Evolutionary conservation across 2,888 invertebrate genomes (phyloP).

Genomic region (Drosophila merina): DNA sequence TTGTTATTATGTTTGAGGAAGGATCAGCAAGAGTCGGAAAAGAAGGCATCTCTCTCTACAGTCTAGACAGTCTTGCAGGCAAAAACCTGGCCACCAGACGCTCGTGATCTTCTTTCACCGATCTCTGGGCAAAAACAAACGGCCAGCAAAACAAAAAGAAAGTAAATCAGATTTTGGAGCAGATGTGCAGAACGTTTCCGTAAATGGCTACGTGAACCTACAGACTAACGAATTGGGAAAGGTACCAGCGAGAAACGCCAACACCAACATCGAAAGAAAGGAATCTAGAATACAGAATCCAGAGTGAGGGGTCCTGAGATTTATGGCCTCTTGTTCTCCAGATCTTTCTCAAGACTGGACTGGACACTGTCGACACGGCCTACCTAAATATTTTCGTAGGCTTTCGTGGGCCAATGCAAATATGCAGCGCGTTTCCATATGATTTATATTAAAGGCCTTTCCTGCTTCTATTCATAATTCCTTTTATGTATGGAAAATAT

Average conservation of each 20-base stretch:
- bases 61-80: neutral
- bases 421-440: conserved; percentile 28
- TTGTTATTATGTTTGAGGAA: conserved; percentile 47
- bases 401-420: conserved; percentile 62
- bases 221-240: conserved; percentile 23
- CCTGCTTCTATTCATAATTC: conserved; percentile 21
- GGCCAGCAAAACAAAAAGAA: conserved; percentile 59
- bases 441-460: conserved; percentile 44
- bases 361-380: conserved; percentile 64
- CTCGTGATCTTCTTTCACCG: conserved; percentile 61
- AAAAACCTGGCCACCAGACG: conserved; percentile 57
- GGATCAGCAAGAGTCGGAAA: conserved; percentile 11
- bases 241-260: conserved; percentile 31
- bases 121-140: conserved; percentile 47
- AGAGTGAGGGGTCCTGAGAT: conserved; percentile 19
- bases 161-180: conserved; percentile 77
- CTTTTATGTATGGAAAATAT: conserved; percentile 39
- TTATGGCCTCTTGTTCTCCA: conserved; percentile 41
- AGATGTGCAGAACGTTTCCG: conserved; percentile 59
- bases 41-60: too few relatives aligned
- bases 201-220: neutral
- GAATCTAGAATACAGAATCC: neutral
- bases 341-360: conserved; percentile 41
- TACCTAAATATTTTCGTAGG: conserved; percentile 72
- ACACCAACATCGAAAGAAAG: conserved; percentile 15